Conservation (phyloP, 2,113 vertebrate species). For the Potamarius usumacintae region DNA sequence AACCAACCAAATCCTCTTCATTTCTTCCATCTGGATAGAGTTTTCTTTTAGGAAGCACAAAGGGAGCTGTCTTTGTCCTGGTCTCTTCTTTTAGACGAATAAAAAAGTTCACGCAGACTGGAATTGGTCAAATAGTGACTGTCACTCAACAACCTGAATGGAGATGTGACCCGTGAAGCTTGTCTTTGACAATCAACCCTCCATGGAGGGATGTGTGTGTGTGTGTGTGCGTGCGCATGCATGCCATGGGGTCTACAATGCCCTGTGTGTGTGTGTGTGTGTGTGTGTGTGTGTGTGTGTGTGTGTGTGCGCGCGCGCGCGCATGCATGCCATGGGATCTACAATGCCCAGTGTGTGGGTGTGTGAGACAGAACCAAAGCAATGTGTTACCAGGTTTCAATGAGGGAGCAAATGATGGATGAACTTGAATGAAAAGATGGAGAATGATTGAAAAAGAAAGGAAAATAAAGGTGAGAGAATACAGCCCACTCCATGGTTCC, state of each 20-base stretch:
- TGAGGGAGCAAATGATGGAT: constrained; percentile 32
- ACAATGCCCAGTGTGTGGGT: constrained; percentile 22
- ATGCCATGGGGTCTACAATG: constrained; percentile 3
- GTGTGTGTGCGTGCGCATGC: background rate
- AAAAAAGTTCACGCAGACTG: constrained; percentile 17
- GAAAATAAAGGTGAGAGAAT: constrained; percentile 14
- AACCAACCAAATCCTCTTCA: background rate
- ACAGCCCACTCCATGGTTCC: background rate
- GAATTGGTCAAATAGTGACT: constrained; percentile 28
- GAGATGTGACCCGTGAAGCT: constrained; percentile 25
- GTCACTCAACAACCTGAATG: constrained; percentile 38
- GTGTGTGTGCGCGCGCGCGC: constrained; percentile 8
- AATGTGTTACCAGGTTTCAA: constrained; percentile 24
- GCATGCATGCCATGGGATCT: background rate
- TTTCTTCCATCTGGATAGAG: background rate
- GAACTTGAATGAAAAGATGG: constrained; percentile 23
- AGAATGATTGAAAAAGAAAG: constrained; percentile 22
- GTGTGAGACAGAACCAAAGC: background rate
- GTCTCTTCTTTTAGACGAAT: constrained; percentile 25
- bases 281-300: constrained; percentile 12
- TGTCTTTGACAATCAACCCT: constrained; percentile 39
- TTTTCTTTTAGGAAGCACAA: constrained; percentile 12
- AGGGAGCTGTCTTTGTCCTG: constrained; percentile 29
- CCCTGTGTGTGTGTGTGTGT: constrained; percentile 14
- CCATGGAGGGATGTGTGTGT: constrained; percentile 28